Conservation (phyloP, 2,888 invertebrate species). For the Agrochola lychnidis region DNA sequence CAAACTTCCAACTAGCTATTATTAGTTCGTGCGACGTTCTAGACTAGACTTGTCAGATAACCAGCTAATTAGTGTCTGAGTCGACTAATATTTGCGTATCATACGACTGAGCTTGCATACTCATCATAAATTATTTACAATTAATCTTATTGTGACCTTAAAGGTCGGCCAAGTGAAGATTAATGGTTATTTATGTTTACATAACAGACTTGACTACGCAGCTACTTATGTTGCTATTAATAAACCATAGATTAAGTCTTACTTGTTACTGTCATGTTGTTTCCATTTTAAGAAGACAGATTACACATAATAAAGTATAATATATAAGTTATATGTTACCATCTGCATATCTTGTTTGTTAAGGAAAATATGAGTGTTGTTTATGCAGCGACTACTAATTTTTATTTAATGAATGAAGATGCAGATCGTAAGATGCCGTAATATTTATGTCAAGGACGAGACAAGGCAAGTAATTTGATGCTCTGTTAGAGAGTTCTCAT, state of each 20-base stretch:
- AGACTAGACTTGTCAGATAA: conserved; percentile 11
- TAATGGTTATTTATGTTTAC: conserved; percentile 32
- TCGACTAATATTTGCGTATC: neutral
- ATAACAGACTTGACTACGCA: conserved; percentile 8
- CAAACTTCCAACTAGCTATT: neutral
- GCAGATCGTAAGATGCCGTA: neutral
- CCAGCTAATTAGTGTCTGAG: conserved; percentile 6
- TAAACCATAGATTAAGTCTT: conserved; percentile 13
- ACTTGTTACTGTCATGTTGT: neutral
- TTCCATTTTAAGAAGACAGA: neutral
- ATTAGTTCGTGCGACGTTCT: neutral
- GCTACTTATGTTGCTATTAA: neutral
- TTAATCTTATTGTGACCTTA: conserved; percentile 20
- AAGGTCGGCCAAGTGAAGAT: conserved; percentile 20
- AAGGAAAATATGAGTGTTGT: neutral
- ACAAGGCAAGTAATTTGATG: neutral
- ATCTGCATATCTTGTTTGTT: neutral
- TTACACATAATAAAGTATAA: neutral
- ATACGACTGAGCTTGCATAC: neutral
- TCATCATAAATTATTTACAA: conserved; percentile 18
- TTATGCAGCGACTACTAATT: neutral
- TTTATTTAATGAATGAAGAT: neutral
- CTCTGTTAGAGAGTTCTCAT: neutral
- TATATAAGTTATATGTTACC: neutral
- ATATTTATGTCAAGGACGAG: neutral